A percentile compares a stretch with the other conserved stretches of the same genome.
These are phyloP conservation scores for Criorhina ranunculi DNA, from an alignment of 2,888 invertebrate species.

Conservation along the genomic window DNA sequence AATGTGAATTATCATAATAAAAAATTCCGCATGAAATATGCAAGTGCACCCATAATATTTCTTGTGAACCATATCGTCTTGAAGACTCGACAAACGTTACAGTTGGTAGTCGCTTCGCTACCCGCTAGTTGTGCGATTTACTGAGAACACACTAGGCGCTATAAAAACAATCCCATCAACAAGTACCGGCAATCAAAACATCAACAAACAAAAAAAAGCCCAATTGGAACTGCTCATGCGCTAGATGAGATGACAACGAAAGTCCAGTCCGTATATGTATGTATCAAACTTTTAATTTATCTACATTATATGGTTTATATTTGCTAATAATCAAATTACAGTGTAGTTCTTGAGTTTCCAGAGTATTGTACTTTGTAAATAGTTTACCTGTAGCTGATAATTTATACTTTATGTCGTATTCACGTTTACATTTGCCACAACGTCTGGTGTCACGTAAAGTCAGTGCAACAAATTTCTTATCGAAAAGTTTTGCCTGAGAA, in stretches of 20 bases:
- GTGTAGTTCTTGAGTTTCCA: not conserved
- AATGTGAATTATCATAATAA: no score
- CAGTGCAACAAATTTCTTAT: conserved; percentile 80
- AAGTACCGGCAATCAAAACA: conserved; percentile 16
- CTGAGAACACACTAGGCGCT: not conserved
- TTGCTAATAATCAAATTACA: conserved; percentile 20
- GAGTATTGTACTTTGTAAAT: not conserved
- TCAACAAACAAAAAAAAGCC: not conserved
- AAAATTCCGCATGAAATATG: no score
- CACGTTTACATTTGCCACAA: conserved; percentile 80
- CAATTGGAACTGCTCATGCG: conserved; percentile 40
- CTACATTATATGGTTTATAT: not conserved
- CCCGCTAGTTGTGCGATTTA: no score
- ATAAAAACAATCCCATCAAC: conserved; percentile 1
- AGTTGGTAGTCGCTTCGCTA: no score
- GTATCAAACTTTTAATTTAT: not conserved
- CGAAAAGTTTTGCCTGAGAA: conserved; percentile 78
- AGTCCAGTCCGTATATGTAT: no score
- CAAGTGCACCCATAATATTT: no score
- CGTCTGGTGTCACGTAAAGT: conserved; percentile 78
- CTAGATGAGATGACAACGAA: not conserved
- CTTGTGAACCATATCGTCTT: no score
- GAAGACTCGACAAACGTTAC: no score
- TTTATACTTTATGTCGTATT: conserved; percentile 76
- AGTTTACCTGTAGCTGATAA: conserved; percentile 18